Evolutionary conservation across 2,797 vertebrate species (phyloP), one percentile per base, ranked within the genome.

Genomic region (Alcedo quadribrachys): DNA sequence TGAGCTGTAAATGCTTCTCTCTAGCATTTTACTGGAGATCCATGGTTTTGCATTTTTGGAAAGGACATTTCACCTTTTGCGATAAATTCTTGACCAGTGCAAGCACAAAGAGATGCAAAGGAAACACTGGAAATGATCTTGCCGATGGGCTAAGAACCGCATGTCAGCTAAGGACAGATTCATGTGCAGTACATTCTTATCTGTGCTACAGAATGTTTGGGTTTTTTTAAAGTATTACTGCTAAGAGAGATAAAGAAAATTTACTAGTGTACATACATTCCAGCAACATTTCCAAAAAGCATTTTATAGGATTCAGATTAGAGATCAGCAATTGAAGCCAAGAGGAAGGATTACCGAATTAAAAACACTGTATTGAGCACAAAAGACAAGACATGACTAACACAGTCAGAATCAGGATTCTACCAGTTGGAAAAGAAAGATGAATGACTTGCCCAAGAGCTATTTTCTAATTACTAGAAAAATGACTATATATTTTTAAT

Each of bases 141-240:
- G 81, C 75, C 1, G 1, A 89, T 37, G 81, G 54, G 62, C 46
- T 91, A 92, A 74, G 80, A 74, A 61, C 30, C 45, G 58, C 69
- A 50, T 66, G 89, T 95, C 87, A 83, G 51, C 89, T 93, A 70
- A 94, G 93, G 91, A 95, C 80, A 94, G 92, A 95, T 95, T 96
- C 66, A 90, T 93, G 82, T 73, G 68, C 81, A 79, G 86, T 86
- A 89, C 1, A 2, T 90, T 48, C 75, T 95, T 94, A 87, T 94
- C 90, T 85, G 32, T 33, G 48, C 33, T 70, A 55, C 1, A 7
- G 67, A 40, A 50, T 14, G 14, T 40, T 40, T 40, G 37, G 14
- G 6, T 53, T 85, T 84, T 95, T 60, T 76, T 28, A n/a, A 94
- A 88, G 37, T 25, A 92, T 87, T 86, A 79, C 74, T 80, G 71